phyloP scores from a whole-genome alignment of 2,113 vertebrate genomes.

The Eptesicus fuscus region DNA sequence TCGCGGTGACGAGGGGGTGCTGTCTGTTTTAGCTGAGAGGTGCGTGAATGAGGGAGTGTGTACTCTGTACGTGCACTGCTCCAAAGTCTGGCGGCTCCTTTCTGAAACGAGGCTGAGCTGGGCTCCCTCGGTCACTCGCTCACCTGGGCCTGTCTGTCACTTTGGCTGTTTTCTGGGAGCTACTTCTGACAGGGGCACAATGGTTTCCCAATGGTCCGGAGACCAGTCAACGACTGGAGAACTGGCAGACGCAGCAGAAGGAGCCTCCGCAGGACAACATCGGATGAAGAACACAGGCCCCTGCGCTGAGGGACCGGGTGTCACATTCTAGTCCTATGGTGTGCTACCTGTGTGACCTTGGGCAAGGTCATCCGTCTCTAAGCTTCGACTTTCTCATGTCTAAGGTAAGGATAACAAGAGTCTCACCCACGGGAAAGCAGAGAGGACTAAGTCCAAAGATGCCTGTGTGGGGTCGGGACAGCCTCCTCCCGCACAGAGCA shows the following conservation, averaged over 20 bases:
- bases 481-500: background rate
- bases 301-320: too few species aligned
- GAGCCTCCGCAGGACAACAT: background rate
- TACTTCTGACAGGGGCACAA: background rate
- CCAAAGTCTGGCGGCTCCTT: background rate
- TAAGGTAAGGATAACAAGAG: background rate
- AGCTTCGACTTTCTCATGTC: background rate
- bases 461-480: accelerated
- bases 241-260: background rate
- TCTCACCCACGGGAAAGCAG: background rate
- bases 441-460: too few species aligned
- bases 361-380: background rate
- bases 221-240: background rate
- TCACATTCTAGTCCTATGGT: background rate
- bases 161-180: background rate
- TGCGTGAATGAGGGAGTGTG: accelerated
- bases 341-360: background rate
- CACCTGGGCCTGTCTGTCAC: background rate
- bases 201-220: background rate
- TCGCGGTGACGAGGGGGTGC: background rate
- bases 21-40: background rate
- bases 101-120: background rate
- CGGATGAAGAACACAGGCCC: background rate
- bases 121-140: background rate
- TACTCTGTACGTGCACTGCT: accelerated